Conservation (phyloP, 2,797 vertebrate species). For the Sebastes flavidus region DNA sequence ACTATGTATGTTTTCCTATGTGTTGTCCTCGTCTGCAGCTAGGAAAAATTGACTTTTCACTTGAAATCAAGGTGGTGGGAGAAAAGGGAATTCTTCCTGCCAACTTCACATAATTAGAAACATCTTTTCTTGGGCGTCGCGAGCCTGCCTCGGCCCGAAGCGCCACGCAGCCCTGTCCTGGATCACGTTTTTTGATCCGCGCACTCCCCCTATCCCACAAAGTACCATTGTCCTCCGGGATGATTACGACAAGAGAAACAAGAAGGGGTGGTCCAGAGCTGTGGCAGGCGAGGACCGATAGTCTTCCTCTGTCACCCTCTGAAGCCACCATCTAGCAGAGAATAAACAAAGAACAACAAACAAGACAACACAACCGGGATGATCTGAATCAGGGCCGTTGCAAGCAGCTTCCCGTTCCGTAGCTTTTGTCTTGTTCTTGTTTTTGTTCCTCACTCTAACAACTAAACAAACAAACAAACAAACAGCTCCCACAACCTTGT, state of each 20-base stretch:
- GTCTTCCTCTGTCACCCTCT: constrained; percentile 29
- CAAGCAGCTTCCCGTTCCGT: constrained; percentile 22
- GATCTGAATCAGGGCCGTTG: constrained; percentile 45
- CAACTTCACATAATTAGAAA: constrained; percentile 51
- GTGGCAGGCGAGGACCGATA: constrained; percentile 23
- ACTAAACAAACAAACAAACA: constrained; percentile 59
- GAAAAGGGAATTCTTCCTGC: constrained; percentile 10
- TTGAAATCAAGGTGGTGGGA: constrained; percentile 20
- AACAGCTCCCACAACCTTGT: constrained; percentile 54
- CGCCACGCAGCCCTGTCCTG: constrained; percentile 2
- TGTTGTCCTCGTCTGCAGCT: background rate
- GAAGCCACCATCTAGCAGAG: constrained; percentile 4
- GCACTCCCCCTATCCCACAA: background rate
- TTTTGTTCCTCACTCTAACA: constrained; percentile 37
- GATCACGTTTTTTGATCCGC: background rate
- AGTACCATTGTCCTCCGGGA: background rate
- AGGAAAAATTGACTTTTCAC: background rate
- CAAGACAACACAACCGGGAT: constrained; percentile 32
- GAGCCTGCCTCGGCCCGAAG: background rate
- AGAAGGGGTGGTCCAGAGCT: background rate
- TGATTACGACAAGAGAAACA: constrained; percentile 48
- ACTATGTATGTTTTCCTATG: background rate
- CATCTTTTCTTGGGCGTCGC: constrained; percentile 15
- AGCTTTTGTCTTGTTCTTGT: constrained; percentile 54
- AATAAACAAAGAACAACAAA: constrained; percentile 42